phyloP scores from a whole-genome alignment of 2,113 vertebrate genomes.

The Cyphomyrus plagiostoma region DNA sequence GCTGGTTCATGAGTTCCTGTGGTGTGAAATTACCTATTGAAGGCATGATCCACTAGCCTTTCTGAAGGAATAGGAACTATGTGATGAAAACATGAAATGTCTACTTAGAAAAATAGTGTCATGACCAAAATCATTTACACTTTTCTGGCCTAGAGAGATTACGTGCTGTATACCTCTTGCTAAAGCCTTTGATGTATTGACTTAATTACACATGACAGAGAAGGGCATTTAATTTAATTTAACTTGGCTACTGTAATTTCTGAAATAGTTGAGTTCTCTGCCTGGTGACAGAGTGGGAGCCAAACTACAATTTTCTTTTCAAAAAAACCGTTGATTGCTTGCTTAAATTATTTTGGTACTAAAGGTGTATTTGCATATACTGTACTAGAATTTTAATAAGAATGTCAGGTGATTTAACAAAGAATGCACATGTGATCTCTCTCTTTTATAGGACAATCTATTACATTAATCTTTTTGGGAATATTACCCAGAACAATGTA shows the following conservation, averaged over 20 bases:
- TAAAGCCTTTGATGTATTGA: neutral
- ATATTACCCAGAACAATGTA: neutral
- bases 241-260: neutral
- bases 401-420: neutral
- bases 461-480: neutral
- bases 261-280: neutral
- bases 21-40: neutral
- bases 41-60: neutral
- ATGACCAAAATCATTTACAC: neutral
- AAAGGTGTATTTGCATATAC: neutral
- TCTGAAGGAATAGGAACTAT: neutral
- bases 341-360: neutral
- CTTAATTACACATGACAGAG: neutral
- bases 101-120: neutral
- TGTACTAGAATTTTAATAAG: neutral
- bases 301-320: neutral
- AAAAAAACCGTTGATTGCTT: neutral
- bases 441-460: neutral
- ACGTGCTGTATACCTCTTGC: neutral
- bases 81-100: neutral
- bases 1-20: neutral
- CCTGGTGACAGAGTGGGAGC: neutral
- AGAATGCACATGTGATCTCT: neutral
- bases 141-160: neutral
- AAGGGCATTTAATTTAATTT: neutral